Evolutionary conservation across 2,113 vertebrate species (phyloP).

Genomic region (Puma concolor): DNA sequence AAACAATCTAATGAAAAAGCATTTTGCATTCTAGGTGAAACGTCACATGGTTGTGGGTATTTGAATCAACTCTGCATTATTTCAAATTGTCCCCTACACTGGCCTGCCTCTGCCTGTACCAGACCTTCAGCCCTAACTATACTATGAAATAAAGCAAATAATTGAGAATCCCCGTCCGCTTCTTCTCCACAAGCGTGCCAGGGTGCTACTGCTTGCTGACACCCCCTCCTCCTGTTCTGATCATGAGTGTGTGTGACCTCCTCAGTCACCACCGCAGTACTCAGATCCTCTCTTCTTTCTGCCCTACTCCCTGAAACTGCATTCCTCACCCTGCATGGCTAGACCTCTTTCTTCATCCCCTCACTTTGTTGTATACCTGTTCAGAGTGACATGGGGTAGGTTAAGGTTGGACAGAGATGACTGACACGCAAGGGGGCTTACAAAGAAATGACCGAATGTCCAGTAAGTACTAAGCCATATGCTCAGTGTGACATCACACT

Average conservation of each 20-base stretch:
- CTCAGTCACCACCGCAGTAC: background rate
- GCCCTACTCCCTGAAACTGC: background rate
- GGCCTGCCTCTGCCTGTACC: rapidly evolving
- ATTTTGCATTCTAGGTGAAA: background rate
- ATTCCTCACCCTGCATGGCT: background rate
- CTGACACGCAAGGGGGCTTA: background rate
- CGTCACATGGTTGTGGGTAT: background rate
- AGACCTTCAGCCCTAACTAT: background rate
- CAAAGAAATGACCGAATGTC: conserved; percentile 14
- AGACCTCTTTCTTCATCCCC: background rate
- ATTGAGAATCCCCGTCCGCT: rapidly evolving
- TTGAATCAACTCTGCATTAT: background rate
- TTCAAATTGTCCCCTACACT: background rate
- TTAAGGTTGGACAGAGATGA: background rate
- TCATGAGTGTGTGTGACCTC: rapidly evolving
- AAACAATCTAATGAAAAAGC: background rate
- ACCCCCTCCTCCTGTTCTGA: background rate
- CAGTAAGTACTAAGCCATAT: background rate
- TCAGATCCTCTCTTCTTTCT: background rate
- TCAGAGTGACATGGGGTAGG: background rate
- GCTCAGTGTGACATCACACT: conserved; percentile 14
- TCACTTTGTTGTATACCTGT: background rate
- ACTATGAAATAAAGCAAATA: background rate
- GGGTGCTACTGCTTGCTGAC: background rate
- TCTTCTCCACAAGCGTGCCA: background rate